Conservation (phyloP, 2,888 invertebrate species). For the Polymixis flavicincta region DNA sequence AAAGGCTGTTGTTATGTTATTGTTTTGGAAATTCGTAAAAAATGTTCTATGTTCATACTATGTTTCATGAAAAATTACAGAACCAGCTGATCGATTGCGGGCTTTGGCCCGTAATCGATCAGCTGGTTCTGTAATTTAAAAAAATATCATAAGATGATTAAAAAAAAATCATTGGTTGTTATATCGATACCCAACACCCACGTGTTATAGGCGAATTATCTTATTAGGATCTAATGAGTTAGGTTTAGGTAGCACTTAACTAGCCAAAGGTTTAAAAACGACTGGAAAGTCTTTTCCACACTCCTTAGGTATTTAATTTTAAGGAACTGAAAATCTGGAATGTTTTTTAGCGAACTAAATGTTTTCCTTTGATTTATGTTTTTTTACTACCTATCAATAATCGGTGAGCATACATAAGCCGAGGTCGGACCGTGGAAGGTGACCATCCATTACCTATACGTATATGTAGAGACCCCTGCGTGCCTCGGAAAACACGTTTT, state of each 20-base stretch:
- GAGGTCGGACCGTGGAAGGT: background rate
- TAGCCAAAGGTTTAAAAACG: too few relatives aligned
- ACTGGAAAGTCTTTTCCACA: background rate
- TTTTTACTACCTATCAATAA: background rate
- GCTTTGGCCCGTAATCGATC: too few relatives aligned
- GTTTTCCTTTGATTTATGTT: background rate
- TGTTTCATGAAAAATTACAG: too few relatives aligned
- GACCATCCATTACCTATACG: too few relatives aligned
- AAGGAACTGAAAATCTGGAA: background rate
- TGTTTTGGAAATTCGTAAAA: too few relatives aligned
- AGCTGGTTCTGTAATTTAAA: too few relatives aligned
- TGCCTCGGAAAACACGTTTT: background rate
- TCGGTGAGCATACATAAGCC: background rate
- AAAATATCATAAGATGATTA: too few relatives aligned
- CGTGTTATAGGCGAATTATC: background rate
- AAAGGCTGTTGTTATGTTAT: too few relatives aligned
- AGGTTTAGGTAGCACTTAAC: background rate
- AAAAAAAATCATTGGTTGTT: too few relatives aligned
- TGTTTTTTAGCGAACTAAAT: background rate
- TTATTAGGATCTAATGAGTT: background rate
- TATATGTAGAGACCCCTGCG: background rate
- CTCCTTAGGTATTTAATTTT: background rate
- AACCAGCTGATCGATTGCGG: too few relatives aligned
- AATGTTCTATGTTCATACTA: too few relatives aligned
- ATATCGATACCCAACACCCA: too few relatives aligned